Base-by-base conservation (phyloP, 2,113 vertebrate species). In the Promerops cafer region DNA sequence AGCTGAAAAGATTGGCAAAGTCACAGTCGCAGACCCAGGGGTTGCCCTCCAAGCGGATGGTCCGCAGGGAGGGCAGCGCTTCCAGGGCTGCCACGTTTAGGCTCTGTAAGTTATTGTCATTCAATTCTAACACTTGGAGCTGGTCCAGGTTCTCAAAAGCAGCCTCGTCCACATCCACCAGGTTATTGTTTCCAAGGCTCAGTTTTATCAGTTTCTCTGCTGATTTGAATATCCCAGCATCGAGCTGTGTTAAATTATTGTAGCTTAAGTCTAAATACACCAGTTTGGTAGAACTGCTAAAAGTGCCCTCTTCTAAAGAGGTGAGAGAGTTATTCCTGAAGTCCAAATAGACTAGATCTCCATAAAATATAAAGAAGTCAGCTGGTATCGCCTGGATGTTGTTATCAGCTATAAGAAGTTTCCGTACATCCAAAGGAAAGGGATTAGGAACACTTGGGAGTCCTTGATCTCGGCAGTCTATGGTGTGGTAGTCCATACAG, bases 11-110 rank as follows among this genome's bases (percentile, higher is more conserved):
- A 85, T 98, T 99, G 97, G 99, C 98, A 96, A 99, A 99, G 96
- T 99, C 98, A 94, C 99, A 99, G 96, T 99, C 99, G 81, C 99
- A 99, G 21, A 99, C 97, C 99, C 99, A 99, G 5, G 99, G 99
- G 98, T 99, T 99, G 71, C 99, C 99, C 96, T 99, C 99, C 44
- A 99, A 92, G 85, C 98, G 98, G 88, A 99, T 96, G 40, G 98
- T 94, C 92, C 99, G 98, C 77, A 99, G 98, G 44, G 99, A 99
- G 60, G 99, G 98, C 85, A 99, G 97, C 30, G 98, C 98, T 86
- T 98, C 98, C 78, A 99, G 97, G 80, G 98, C 97, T 83, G 98
- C 98, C 96, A 99, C 99, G 30, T 97, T 98, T 35, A 99, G 98
- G 96, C 98, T 97, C 49, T 98, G 98, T 42, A 99, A 97, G 24